phyloP scores from a whole-genome alignment of 2,113 vertebrate genomes.

The Crotophaga sulcirostris region DNA sequence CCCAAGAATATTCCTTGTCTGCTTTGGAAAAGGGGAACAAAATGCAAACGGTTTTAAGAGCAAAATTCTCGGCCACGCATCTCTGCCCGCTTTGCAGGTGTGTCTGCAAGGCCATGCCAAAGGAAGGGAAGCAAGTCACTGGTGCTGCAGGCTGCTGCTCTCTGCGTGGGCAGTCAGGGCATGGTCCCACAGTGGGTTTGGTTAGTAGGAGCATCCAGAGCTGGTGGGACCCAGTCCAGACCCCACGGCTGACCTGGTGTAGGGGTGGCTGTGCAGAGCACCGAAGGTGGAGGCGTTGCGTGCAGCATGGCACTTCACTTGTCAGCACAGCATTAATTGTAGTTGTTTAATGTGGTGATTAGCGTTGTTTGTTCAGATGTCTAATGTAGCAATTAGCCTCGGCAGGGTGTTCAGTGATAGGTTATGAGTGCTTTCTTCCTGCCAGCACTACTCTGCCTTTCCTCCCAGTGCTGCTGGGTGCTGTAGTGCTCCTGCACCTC shows the following conservation, averaged over 20 bases:
- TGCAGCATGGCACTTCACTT: background rate
- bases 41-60: background rate
- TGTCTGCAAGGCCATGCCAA: background rate
- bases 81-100: background rate
- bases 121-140: background rate
- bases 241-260: accelerated
- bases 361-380: slow-evolving; percentile 41
- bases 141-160: background rate
- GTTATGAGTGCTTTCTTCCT: background rate
- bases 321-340: background rate
- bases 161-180: accelerated
- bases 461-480: accelerated
- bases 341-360: slow-evolving; percentile 36
- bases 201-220: background rate
- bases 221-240: background rate
- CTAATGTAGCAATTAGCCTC: background rate
- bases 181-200: background rate
- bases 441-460: background rate
- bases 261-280: too few relatives aligned
- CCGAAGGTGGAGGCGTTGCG: background rate
- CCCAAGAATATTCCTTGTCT: background rate
- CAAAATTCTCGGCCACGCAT: background rate
- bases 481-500: background rate
- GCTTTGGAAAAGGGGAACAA: background rate
- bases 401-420: background rate